Evolutionary conservation across 2,888 invertebrate species (phyloP).

Genomic region (Caenorhabditis sulstoni): DNA sequence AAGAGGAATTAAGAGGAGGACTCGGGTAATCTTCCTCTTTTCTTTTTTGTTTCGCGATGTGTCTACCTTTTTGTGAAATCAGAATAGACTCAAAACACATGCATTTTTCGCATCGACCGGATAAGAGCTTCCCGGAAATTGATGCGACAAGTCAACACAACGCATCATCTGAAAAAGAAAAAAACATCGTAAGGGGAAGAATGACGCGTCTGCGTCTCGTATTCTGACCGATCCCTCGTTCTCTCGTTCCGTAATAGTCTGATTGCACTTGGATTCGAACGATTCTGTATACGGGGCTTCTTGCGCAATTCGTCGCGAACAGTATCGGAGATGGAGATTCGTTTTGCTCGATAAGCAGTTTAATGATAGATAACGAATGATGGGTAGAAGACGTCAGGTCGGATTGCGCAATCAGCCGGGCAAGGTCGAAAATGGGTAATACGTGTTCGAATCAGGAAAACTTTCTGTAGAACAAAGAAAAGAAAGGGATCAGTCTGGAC

Average conservation of each 20-base stretch:
- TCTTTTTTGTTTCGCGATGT: neutral
- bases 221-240: neutral
- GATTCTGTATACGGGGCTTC: constrained; percentile 4
- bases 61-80: neutral
- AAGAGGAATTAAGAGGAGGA: neutral
- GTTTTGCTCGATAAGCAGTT: constrained; percentile 36
- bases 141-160: too few relatives aligned
- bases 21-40: neutral
- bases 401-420: constrained; percentile 28
- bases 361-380: constrained; percentile 40
- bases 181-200: too few relatives aligned
- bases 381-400: constrained; percentile 12
- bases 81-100: too few relatives aligned
- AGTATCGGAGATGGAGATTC: constrained; percentile 25
- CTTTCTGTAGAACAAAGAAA: too few relatives aligned
- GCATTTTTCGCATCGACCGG: too few relatives aligned
- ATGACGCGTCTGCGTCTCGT: neutral
- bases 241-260: neutral
- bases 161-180: too few relatives aligned
- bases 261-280: constrained; percentile 13
- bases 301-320: constrained; percentile 39
- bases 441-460: neutral
- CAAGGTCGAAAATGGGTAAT: constrained; percentile 19
- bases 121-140: neutral
- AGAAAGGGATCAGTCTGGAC: neutral